phyloP scores from a whole-genome alignment of 2,113 vertebrate species.

The Poeciliopsis turrubarensis region DNA sequence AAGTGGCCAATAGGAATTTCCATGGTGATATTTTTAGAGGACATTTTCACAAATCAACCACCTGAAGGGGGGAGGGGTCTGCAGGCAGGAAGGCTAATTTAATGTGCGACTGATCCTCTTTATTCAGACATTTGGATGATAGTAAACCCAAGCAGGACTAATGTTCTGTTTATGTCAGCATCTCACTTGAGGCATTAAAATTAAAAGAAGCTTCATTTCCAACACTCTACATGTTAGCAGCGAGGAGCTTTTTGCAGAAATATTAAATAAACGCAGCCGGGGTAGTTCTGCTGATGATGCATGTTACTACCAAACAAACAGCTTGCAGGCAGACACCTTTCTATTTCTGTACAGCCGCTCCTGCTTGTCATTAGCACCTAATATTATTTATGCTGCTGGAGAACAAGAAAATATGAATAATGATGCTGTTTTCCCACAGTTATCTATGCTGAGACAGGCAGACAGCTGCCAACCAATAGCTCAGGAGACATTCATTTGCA shows the following conservation, averaged over 20 bases:
- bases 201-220: background rate
- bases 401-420: conserved; percentile 49
- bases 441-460: conserved; percentile 46
- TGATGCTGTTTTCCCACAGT: conserved; percentile 38
- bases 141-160: background rate
- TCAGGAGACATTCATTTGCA: conserved; percentile 64
- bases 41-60: conserved; percentile 56
- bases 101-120: conserved; percentile 23
- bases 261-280: conserved; percentile 12
- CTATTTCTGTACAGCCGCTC: conserved; percentile 21
- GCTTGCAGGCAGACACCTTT: conserved; percentile 39
- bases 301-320: conserved; percentile 52
- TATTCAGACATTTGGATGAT: conserved; percentile 10
- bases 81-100: conserved; percentile 13
- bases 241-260: conserved; percentile 13
- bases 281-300: conserved; percentile 35
- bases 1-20: conserved; percentile 55
- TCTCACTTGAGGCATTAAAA: background rate
- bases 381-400: conserved; percentile 46
- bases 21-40: conserved; percentile 53
- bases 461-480: conserved; percentile 54
- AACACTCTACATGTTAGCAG: conserved; percentile 7
- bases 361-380: conserved; percentile 47
- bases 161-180: background rate
- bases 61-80: conserved; percentile 26